Evolutionary conservation across 2,797 vertebrate genomes (phyloP).

Genomic region (Catharus ustulatus): DNA sequence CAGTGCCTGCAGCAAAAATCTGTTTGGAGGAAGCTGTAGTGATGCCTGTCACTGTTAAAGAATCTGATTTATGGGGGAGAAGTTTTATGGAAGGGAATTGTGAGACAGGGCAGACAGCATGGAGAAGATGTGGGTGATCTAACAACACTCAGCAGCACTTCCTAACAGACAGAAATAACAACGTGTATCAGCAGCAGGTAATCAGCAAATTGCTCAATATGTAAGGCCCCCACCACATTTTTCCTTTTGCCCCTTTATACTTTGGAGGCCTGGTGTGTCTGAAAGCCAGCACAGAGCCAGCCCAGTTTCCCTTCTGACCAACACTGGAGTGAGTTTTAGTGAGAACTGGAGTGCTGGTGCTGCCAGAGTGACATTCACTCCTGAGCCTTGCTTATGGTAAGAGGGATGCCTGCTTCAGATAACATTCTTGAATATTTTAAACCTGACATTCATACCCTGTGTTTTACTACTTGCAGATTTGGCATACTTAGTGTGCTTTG

Average conservation of each 20-base stretch:
- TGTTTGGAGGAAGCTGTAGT: background rate
- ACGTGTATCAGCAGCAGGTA: background rate
- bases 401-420: background rate
- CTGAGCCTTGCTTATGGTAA: background rate
- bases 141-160: background rate
- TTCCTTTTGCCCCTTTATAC: background rate
- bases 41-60: background rate
- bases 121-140: background rate
- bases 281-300: background rate
- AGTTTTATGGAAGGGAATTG: background rate
- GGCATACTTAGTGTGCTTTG: background rate
- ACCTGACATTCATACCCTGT: background rate
- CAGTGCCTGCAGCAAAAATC: background rate
- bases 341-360: background rate
- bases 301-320: background rate
- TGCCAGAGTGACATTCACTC: background rate
- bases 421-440: constrained; percentile 12
- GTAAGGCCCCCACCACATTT: background rate
- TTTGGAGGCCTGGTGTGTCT: background rate
- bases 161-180: background rate
- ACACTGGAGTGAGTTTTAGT: background rate
- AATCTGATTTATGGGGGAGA: background rate
- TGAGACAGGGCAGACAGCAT: background rate
- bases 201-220: background rate
- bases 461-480: background rate